A percentile compares a stretch with the other conserved stretches of the same genome.
phyloP scores from a whole-genome alignment of 2,113 vertebrate genomes.

The Ardeotis arabs region DNA sequence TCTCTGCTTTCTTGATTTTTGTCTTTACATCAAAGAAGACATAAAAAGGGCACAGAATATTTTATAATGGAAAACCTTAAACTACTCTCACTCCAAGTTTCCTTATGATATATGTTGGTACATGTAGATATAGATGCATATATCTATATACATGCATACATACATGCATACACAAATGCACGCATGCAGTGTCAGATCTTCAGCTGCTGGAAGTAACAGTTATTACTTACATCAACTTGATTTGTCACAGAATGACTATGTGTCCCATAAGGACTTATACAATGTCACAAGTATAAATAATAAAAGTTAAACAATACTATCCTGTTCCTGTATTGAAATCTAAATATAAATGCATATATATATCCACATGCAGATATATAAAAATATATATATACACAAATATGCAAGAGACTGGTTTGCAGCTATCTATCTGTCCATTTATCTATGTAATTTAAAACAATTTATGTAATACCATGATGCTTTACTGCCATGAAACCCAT shows the following conservation, averaged over 20 bases:
- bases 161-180: too few relatives aligned
- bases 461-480: conserved; percentile 46
- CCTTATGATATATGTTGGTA: not conserved
- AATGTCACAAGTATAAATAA: not conserved
- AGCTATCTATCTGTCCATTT: not conserved
- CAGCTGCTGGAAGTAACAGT: not conserved
- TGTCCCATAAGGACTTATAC: not conserved
- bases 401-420: not conserved
- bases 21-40: not conserved
- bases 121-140: not conserved
- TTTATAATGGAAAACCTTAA: not conserved
- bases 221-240: not conserved
- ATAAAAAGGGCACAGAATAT: not conserved
- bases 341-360: not conserved
- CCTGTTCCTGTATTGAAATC: not conserved
- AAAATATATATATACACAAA: not conserved
- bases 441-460: conserved; percentile 47
- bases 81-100: not conserved
- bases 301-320: not conserved
- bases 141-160: not conserved
- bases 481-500: conserved; percentile 68
- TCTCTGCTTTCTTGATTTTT: not conserved
- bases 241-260: not conserved
- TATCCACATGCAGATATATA: not conserved
- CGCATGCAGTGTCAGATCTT: not conserved